Evolutionary conservation across 2,797 vertebrate genomes (phyloP).

Genomic region (Tadarida brasiliensis): DNA sequence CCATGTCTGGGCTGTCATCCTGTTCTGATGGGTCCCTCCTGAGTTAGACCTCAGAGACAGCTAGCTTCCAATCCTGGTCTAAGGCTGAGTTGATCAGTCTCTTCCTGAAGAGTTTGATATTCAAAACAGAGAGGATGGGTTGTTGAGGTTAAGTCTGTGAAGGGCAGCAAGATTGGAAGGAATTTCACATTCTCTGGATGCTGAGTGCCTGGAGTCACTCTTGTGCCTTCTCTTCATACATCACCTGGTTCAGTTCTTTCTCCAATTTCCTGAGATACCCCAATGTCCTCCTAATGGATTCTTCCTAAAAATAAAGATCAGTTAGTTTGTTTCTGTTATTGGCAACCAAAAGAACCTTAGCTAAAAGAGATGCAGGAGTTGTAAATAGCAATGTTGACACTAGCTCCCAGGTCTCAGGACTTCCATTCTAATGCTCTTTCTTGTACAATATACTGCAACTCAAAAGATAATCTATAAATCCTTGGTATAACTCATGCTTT

Average conservation of each 20-base stretch:
- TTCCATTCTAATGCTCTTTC: neutral
- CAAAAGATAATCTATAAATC: neutral
- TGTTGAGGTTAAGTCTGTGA: neutral
- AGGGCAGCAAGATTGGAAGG: neutral
- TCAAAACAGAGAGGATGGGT: neutral
- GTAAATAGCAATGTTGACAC: neutral
- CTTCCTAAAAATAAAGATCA: neutral
- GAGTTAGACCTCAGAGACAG: neutral
- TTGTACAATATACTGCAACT: neutral
- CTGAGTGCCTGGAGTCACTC: neutral
- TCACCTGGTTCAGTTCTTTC: neutral
- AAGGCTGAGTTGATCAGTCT: neutral
- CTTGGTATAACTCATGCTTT: constrained; percentile 7
- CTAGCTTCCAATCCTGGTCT: neutral
- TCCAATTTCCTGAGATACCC: neutral
- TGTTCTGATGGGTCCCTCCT: neutral
- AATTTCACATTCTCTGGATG: neutral
- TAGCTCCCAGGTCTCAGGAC: neutral
- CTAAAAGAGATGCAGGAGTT: neutral
- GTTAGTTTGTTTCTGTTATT: constrained; percentile 14
- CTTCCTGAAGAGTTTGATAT: neutral
- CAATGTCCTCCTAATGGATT: neutral
- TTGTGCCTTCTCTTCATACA: neutral
- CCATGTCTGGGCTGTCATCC: neutral
- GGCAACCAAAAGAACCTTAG: neutral